Percentiles rank a stretch among this genome's conserved stretches.
phyloP scores from a whole-genome alignment of 1,140 invertebrate genomes.

The Riptortus pedestris region DNA sequence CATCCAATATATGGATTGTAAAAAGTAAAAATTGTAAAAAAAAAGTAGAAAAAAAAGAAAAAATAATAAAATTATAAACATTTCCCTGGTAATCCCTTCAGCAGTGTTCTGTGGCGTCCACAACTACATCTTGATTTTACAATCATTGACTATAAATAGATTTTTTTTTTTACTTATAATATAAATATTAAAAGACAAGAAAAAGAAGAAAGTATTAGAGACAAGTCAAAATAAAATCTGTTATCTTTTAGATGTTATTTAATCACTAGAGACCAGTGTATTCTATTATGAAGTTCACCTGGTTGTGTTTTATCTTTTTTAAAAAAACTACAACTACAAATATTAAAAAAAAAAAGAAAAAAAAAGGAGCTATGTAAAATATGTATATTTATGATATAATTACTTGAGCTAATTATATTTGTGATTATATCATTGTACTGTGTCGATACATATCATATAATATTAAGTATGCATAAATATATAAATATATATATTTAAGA shows the following conservation, averaged over 20 bases:
- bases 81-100: constrained; percentile 9
- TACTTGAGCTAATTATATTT: constrained; percentile 19
- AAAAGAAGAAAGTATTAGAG: background rate
- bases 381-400: constrained; percentile 27
- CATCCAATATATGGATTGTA: background rate
- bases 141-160: background rate
- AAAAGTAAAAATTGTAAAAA: background rate
- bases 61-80: background rate
- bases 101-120: constrained; percentile 12
- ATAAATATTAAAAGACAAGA: no score
- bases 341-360: constrained; percentile 8
- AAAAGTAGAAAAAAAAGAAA: background rate
- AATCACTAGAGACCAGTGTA: constrained; percentile 7
- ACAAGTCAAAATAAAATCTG: constrained; percentile 1
- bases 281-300: constrained; percentile 1
- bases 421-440: constrained; percentile 24
- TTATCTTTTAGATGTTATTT: constrained; percentile 3
- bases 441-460: constrained; percentile 27
- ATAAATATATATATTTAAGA: constrained; percentile 9
- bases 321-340: background rate
- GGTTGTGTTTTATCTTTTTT: background rate
- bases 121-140: constrained; percentile 8
- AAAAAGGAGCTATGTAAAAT: constrained; percentile 24
- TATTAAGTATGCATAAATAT: constrained; percentile 20
- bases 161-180: no score